phyloP scores from a whole-genome alignment of 1,140 invertebrate genomes.

The Papilio polyxenes region DNA sequence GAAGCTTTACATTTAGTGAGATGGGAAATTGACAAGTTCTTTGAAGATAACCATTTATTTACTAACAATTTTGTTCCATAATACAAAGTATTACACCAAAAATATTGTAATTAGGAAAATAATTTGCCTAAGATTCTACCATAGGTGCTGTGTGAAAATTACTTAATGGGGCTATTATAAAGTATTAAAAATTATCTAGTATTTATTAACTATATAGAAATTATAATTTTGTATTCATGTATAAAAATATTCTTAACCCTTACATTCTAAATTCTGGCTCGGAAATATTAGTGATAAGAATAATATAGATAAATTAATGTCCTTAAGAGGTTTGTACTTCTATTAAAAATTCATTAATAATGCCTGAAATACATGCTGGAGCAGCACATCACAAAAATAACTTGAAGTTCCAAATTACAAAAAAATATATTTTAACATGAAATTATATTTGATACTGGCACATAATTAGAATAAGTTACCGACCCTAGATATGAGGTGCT shows the following conservation, averaged over 20 bases:
- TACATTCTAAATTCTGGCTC: constrained; percentile 19
- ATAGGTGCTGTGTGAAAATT: constrained; percentile 35
- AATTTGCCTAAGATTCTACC: constrained; percentile 39
- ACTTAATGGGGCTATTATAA: constrained; percentile 25
- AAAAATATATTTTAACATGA: constrained; percentile 34
- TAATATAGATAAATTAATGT: constrained; percentile 1
- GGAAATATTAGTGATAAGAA: neutral
- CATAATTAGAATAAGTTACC: constrained; percentile 33
- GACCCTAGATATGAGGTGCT: constrained; percentile 23
- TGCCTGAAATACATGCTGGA: constrained; percentile 5
- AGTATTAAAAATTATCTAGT: constrained; percentile 22
- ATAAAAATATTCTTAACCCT: constrained; percentile 15
- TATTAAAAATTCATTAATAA: neutral
- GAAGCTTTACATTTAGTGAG: constrained; percentile 64
- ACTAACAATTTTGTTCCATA: constrained; percentile 37
- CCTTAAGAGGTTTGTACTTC: neutral
- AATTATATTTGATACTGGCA: constrained; percentile 38
- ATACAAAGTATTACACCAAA: constrained; percentile 39
- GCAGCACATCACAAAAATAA: constrained; percentile 7
- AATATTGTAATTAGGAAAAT: constrained; percentile 34
- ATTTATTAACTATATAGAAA: constrained; percentile 17
- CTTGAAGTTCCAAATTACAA: constrained; percentile 19
- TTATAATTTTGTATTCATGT: constrained; percentile 35
- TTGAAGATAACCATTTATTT: constrained; percentile 58
- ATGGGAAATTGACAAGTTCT: constrained; percentile 67